A percentile compares a stretch with the other conserved stretches of the same genome.
Conservation (phyloP, 2,113 vertebrate genomes). For the Myotis davidii region DNA sequence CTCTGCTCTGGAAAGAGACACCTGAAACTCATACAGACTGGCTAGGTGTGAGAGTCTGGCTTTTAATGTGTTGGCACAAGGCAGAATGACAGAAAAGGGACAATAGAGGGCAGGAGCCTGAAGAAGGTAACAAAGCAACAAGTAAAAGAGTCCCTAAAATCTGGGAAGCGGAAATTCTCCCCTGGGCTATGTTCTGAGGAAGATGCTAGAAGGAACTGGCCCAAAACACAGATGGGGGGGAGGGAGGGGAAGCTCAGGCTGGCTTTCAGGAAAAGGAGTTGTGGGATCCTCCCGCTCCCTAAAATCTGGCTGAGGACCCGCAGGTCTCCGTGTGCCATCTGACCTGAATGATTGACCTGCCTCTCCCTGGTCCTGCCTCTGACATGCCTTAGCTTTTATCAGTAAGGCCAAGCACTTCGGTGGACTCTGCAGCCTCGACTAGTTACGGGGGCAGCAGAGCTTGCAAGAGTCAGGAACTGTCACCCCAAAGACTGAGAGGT, state of each 20-base stretch:
- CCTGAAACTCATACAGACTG: background rate
- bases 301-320: background rate
- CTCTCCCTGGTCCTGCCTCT: background rate
- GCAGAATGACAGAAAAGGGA: background rate
- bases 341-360: background rate
- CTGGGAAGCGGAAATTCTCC: background rate
- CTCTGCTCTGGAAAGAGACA: background rate
- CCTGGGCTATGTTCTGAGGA: background rate
- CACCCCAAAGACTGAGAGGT: background rate
- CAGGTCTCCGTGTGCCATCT: background rate
- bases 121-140: background rate
- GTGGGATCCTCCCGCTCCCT: background rate
- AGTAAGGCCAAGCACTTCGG: fast-evolving
- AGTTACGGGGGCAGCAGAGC: too few species aligned
- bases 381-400: background rate
- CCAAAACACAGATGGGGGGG: fast-evolving
- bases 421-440: background rate
- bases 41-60: background rate
- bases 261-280: background rate
- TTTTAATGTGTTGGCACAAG: background rate
- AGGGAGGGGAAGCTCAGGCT: fast-evolving
- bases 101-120: fast-evolving
- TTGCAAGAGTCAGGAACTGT: background rate
- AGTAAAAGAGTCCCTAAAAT: background rate
- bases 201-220: background rate